Evolutionary conservation across 2,888 invertebrate species (phyloP).

Genomic region (Euphydryas editha): DNA sequence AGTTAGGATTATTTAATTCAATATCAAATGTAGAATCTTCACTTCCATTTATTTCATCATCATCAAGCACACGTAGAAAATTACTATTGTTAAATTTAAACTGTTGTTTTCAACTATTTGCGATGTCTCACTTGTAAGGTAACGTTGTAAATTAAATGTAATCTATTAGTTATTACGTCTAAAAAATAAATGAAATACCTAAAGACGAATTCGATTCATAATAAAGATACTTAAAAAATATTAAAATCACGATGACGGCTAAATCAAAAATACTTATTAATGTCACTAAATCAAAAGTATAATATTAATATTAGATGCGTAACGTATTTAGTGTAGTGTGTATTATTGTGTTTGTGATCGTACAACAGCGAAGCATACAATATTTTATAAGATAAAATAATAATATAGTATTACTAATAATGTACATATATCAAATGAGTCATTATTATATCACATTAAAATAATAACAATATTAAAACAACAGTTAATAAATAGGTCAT

Average conservation of each 20-base stretch:
- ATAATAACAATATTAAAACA: constrained; percentile 5
- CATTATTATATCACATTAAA: neutral
- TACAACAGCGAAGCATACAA: no score
- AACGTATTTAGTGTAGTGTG: no score
- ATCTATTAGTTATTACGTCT: no score
- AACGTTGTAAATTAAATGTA: no score
- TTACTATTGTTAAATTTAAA: constrained; percentile 48
- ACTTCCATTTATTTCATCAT: constrained; percentile 50
- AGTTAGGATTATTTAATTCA: constrained; percentile 56
- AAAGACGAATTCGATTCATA: neutral
- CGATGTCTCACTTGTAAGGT: constrained; percentile 61
- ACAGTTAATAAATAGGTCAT: constrained; percentile 51
- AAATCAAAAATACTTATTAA: no score
- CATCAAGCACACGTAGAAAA: constrained; percentile 58
- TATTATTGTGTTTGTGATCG: no score
- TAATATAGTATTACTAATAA: no score
- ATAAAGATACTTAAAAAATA: neutral
- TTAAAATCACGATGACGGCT: no score
- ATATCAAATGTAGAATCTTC: constrained; percentile 52
- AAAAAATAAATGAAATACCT: neutral
- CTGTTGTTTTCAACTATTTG: constrained; percentile 58
- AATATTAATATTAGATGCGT: no score
- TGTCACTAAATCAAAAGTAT: no score
- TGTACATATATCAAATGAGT: constrained; percentile 16
- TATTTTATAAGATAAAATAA: no score